phyloP scores from a whole-genome alignment of 2,888 invertebrate species.

The Cotesia congregata region DNA sequence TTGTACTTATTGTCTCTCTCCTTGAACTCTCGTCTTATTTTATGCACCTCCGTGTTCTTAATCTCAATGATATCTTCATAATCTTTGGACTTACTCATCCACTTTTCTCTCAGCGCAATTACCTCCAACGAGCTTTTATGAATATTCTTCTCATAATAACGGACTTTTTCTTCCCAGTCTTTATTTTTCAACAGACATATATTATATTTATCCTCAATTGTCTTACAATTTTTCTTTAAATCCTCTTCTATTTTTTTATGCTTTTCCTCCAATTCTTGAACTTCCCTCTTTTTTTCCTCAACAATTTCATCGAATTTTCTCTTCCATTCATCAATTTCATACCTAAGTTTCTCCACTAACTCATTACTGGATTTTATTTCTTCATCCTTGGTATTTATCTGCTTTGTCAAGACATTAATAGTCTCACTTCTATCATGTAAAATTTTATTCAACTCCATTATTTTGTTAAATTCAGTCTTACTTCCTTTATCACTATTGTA shows the following conservation, averaged over 20 bases:
- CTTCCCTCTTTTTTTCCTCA: constrained; percentile 53
- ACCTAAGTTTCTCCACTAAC: constrained; percentile 49
- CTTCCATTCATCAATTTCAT: constrained; percentile 51
- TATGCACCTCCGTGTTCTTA: constrained; percentile 55
- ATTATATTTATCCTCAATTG: constrained; percentile 51
- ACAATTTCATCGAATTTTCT: constrained; percentile 50
- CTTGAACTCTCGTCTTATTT: constrained; percentile 54
- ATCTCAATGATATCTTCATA: constrained; percentile 59
- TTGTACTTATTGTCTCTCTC: constrained; percentile 58
- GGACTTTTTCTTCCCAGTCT: constrained; percentile 52
- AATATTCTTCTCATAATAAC: constrained; percentile 56
- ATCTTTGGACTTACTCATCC: constrained; percentile 49
- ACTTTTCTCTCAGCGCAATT: constrained; percentile 55
- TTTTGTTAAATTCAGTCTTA: background rate
- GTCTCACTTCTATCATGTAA: constrained; percentile 34
- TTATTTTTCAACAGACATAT: constrained; percentile 48
- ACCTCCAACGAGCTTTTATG: constrained; percentile 54
- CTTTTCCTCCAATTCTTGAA: constrained; percentile 49
- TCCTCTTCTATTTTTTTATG: constrained; percentile 50
- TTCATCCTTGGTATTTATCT: constrained; percentile 49
- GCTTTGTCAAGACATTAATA: constrained; percentile 47
- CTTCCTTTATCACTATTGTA: background rate
- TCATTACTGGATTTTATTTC: constrained; percentile 46
- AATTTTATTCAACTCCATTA: constrained; percentile 44
- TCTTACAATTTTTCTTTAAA: constrained; percentile 51